Evolutionary conservation across 2,113 vertebrate species (phyloP).

Genomic region (human (Homo sapiens)): GRCh38 chr16:72963001-72963500

Average conservation of each 20-base stretch:
- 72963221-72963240: background rate
- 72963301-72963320: background rate
- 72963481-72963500: background rate
- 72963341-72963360: background rate
- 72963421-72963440: background rate
- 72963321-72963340: background rate
- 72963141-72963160: constrained; percentile 80
- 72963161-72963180: background rate
- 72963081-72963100: constrained; percentile 99
- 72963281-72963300: background rate
- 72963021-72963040: constrained; percentile 96
- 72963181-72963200: background rate
- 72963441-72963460: background rate
- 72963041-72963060: constrained; percentile 99
- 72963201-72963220: background rate
- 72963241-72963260: background rate
- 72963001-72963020: constrained; percentile 92
- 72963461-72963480: background rate
- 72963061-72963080: constrained; percentile 99
- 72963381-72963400: background rate
- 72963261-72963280: background rate
- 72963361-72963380: background rate
- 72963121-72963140: constrained; percentile 91
- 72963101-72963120: constrained; percentile 98
- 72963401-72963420: background rate